Evolutionary conservation across 1,140 invertebrate genomes (phyloP).

Genomic region (Bombyx mori): ASM3026992v2 NC_085127.1:4725001-4725500

Average conservation of each 20-base stretch:
- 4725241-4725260: background rate
- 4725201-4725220: background rate
- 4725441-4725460: too few relatives aligned
- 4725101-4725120: too few relatives aligned
- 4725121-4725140: background rate
- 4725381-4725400: slow-evolving; percentile 4
- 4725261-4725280: background rate
- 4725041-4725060: background rate
- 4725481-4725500: background rate
- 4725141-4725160: background rate
- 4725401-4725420: background rate
- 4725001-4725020: slow-evolving; percentile 21
- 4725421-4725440: too few relatives aligned
- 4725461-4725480: too few relatives aligned
- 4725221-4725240: background rate
- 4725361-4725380: slow-evolving; percentile 1
- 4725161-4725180: background rate
- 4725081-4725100: too few relatives aligned
- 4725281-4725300: too few relatives aligned
- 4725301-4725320: background rate
- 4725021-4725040: slow-evolving; percentile 27
- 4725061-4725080: too few relatives aligned
- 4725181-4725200: slow-evolving; percentile 1
- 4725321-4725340: background rate
- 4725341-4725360: background rate